Evolutionary conservation across 2,113 vertebrate species (phyloP), one percentile per base, ranked within the genome.

Genomic region (Corythaixoides concolor): DNA sequence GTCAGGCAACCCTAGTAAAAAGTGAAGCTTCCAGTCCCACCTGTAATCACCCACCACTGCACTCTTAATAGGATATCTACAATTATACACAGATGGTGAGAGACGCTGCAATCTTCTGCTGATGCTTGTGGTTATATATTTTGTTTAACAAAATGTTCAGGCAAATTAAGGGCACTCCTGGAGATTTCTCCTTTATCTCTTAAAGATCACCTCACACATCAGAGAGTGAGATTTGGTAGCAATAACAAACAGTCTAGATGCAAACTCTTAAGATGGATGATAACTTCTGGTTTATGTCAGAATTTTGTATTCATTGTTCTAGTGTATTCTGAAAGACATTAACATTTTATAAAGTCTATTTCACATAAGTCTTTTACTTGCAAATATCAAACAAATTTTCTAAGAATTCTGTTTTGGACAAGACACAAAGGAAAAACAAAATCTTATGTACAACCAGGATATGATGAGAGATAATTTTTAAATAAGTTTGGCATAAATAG

Each of bases 31-130:
- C 72, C 76, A 90, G 76, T 94, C 92, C 96, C 95, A 97, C 96
- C 96, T 97, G 96, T 95, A 96, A 95, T 90, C 68, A 77, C 89
- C 85, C 76, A 87, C 33, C 47, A 62, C 91, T 63, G 84, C 72
- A 95, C 52, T 86, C 91, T 78, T 97, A 90, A 92, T 93, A 90
- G 94, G 84, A 58, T 81, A 90, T 77, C 64, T 67, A 26, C 93
- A 93, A 89, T 96, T 92, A 92, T 37, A 92, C 64, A 90, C 93
- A 96, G 94, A 97, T 95, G 96, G 94, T 86, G 73, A 87, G 67
- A 84, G 47, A 89, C 81, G 30, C 28, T 41, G 80, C 64, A 93
- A 84, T 92, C 70, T 81, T 92, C 90, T 50, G 47, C 47, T 74
- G 72, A 80, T 84, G 86, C 39, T 77, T 59, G 56, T 74, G 60